Evolutionary conservation across 92 coral and sea anemone species (phyloP).

Genomic region (Palythoa grandiflora): DNA sequence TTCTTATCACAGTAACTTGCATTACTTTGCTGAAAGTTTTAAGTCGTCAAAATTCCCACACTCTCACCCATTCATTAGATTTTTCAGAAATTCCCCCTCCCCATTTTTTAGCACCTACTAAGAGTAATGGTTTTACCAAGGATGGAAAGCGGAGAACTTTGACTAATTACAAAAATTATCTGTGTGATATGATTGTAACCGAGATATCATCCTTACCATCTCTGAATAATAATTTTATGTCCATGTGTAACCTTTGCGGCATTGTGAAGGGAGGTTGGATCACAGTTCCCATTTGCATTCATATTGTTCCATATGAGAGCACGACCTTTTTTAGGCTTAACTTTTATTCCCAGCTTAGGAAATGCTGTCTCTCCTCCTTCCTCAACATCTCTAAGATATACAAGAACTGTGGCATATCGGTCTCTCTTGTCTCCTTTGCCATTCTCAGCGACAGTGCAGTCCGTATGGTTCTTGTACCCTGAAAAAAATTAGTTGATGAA

Average conservation of each 20-base stretch:
- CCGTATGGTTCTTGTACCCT: conserved; percentile 99
- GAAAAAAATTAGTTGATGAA: background rate
- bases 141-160: too few species aligned
- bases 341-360: conserved; percentile 91
- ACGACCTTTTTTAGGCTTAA: conserved; percentile 93
- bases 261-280: conserved; percentile 89
- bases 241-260: conserved; percentile 89
- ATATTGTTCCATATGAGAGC: conserved; percentile 98
- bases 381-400: conserved; percentile 89
- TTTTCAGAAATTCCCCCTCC: too few species aligned
- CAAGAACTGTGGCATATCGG: conserved; percentile 91
- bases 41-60: too few species aligned
- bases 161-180: too few species aligned
- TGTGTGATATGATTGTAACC: too few species aligned
- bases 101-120: too few species aligned
- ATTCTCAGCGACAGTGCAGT: conserved; percentile 76
- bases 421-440: conserved; percentile 82
- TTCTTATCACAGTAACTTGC: too few species aligned
- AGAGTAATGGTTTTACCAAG: too few species aligned
- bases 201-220: conserved; percentile 36
- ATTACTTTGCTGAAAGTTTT: too few species aligned
- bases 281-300: conserved; percentile 87
- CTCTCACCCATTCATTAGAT: too few species aligned
- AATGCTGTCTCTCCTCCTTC: conserved; percentile 93
- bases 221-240: conserved; percentile 92